Conservation (phyloP, 2,888 invertebrate genomes). For the Augochlorella aurata region DNA sequence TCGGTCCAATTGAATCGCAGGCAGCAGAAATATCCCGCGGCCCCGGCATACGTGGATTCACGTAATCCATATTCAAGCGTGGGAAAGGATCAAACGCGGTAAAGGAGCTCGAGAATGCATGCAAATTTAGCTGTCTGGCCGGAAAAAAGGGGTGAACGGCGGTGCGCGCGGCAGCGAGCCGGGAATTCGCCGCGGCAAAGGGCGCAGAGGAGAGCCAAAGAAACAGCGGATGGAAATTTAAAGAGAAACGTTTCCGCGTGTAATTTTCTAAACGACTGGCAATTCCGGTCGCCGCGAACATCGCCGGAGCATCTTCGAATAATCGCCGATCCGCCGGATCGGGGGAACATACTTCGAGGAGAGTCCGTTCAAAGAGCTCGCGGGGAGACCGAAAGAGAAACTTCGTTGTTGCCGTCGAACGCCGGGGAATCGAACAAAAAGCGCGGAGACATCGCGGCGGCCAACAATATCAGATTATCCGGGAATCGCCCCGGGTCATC, state of each 20-base stretch:
- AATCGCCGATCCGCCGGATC: not conserved
- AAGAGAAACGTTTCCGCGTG: conserved; percentile 21
- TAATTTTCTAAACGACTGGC: conserved; percentile 30
- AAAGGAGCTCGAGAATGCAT: conserved; percentile 32
- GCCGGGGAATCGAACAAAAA: not conserved
- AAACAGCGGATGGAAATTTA: conserved; percentile 2
- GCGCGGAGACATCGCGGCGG: not conserved
- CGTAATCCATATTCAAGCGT: conserved; percentile 28
- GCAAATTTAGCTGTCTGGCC: conserved; percentile 36
- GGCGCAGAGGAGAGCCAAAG: conserved; percentile 9
- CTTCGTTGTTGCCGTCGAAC: not conserved
- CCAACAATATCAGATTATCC: conserved; percentile 11
- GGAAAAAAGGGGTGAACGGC: conserved; percentile 6
- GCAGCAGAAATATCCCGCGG: not conserved
- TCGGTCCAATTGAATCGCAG: conserved; percentile 10
- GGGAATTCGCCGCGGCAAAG: conserved; percentile 6
- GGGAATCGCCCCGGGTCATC: conserved; percentile 2
- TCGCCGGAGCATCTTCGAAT: not conserved
- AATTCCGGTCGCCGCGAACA: conserved; percentile 13
- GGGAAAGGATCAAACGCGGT: conserved; percentile 29
- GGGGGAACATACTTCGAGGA: not conserved
- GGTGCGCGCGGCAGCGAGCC: conserved; percentile 3
- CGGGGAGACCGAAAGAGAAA: not conserved
- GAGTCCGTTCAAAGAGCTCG: not conserved
- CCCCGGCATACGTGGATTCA: conserved; percentile 5